A percentile compares a stretch with the other conserved stretches of the same genome.
These are phyloP conservation scores for Oncorhynchus masou DNA, from an alignment of 2,113 vertebrate genomes.

Conservation along the genomic window DNA sequence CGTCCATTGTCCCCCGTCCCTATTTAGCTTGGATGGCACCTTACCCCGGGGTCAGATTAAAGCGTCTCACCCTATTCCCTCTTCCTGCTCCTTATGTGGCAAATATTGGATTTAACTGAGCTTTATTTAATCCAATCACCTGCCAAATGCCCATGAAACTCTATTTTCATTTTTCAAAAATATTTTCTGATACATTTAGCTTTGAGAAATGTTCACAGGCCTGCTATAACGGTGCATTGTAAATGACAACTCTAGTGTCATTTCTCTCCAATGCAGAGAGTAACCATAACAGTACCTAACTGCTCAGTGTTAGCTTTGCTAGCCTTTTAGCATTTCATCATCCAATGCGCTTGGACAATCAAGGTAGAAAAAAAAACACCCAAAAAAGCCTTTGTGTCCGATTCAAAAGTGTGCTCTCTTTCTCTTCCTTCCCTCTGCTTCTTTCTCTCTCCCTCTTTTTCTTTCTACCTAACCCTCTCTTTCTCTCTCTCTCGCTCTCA, in stretches of 20 bases:
- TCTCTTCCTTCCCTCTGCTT: background rate
- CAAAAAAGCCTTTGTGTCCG: background rate
- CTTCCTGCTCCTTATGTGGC: conserved; percentile 26
- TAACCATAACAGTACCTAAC: background rate
- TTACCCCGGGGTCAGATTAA: conserved; percentile 51
- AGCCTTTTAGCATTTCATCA: background rate
- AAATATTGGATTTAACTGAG: conserved; percentile 48
- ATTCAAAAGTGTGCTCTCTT: conserved; percentile 5
- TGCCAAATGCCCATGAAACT: conserved; percentile 35
- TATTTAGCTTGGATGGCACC: conserved; percentile 6
- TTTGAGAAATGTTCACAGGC: conserved; percentile 12
- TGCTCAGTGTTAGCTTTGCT: background rate
- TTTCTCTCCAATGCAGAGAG: background rate
- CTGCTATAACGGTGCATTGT: background rate
- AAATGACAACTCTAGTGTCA: background rate
- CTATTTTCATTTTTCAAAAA: conserved; percentile 21
- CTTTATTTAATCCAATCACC: conserved; percentile 51
- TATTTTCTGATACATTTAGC: conserved; percentile 23
- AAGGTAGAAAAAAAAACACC: background rate
- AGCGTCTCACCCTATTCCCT: conserved; percentile 16
- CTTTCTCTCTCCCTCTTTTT: background rate
- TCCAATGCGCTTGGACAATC: background rate
- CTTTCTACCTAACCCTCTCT: background rate
- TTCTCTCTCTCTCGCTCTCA: background rate
- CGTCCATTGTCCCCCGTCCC: background rate